phyloP scores from a whole-genome alignment of 2,113 vertebrate genomes.

The Trematomus loennbergii region DNA sequence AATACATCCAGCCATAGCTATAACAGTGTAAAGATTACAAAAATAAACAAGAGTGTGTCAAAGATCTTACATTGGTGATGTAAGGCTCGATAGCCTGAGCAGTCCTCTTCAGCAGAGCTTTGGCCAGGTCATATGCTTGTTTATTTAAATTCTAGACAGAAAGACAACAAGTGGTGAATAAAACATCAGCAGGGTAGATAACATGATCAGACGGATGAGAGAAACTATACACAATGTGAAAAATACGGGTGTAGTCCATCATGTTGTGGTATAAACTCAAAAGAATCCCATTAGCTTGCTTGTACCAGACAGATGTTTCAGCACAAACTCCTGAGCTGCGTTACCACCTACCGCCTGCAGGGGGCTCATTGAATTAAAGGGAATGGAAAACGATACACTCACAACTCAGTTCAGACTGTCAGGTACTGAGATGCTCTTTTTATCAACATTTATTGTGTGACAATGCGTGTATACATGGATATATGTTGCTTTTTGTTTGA shows the following conservation, averaged over 20 bases:
- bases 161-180: constrained; percentile 1
- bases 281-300: not conserved
- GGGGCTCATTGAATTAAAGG: constrained; percentile 77
- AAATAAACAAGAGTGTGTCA: constrained; percentile 26
- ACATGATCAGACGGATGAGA: not conserved
- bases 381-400: constrained; percentile 39
- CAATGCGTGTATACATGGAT: not conserved
- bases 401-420: constrained; percentile 17
- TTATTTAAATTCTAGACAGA: constrained; percentile 95
- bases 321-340: constrained; percentile 32
- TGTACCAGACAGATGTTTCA: not conserved
- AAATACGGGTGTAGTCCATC: not conserved
- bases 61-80: constrained; percentile 95
- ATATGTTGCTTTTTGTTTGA: not conserved
- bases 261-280: not conserved
- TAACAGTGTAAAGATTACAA: not conserved
- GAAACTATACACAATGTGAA: not conserved
- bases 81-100: constrained; percentile 98
- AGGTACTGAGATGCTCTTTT: not conserved
- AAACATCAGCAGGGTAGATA: not conserved
- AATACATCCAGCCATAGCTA: not conserved
- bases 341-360: constrained; percentile 70
- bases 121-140: constrained; percentile 98
- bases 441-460: not conserved
- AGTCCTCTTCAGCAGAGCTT: constrained; percentile 97